A percentile compares a stretch with the other conserved stretches of the same genome.
These are phyloP conservation scores for Prionchulus punctatus DNA, from an alignment of 2,888 invertebrate genomes.

Conservation along the genomic window DNA sequence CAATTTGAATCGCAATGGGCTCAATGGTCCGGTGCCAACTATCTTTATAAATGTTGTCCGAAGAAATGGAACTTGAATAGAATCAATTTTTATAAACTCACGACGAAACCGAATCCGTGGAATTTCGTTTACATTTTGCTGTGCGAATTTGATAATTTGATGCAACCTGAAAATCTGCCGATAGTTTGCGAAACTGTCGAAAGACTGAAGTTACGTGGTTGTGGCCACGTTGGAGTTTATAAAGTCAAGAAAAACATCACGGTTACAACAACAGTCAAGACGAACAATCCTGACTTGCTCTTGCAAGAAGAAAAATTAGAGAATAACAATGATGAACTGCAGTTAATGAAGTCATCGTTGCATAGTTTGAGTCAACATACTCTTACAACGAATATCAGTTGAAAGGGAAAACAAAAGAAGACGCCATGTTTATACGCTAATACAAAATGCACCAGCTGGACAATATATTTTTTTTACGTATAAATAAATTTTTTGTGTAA, in stretches of 20 bases:
- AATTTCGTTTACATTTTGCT: conserved; percentile 24
- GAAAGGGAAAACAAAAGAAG: too few species aligned
- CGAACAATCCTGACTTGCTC: too few species aligned
- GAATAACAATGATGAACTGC: too few species aligned
- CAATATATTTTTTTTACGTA: too few species aligned
- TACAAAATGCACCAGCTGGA: too few species aligned
- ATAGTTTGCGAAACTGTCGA: conserved; percentile 29
- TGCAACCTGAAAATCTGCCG: conserved; percentile 25
- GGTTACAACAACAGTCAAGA: conserved; percentile 1
- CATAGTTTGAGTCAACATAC: too few species aligned
- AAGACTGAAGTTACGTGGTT: conserved; percentile 24
- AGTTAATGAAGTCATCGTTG: too few species aligned
- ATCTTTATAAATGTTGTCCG: conserved; percentile 29
- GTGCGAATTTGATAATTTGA: conserved; percentile 27
- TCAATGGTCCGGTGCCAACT: conserved; percentile 26
- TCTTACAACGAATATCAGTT: too few species aligned
- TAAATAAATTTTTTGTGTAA: too few species aligned
- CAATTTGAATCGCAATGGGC: conserved; percentile 25
- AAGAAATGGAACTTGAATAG: conserved; percentile 23
- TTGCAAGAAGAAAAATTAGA: too few species aligned
- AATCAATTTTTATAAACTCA: conserved; percentile 17
- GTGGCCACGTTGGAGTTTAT: conserved; percentile 27
- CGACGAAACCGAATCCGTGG: background rate
- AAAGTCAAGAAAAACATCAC: too few species aligned
- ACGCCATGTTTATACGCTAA: too few species aligned